Evolutionary conservation across 2,888 invertebrate species (phyloP).

Genomic region (Archaeoteleia sp.): DNA sequence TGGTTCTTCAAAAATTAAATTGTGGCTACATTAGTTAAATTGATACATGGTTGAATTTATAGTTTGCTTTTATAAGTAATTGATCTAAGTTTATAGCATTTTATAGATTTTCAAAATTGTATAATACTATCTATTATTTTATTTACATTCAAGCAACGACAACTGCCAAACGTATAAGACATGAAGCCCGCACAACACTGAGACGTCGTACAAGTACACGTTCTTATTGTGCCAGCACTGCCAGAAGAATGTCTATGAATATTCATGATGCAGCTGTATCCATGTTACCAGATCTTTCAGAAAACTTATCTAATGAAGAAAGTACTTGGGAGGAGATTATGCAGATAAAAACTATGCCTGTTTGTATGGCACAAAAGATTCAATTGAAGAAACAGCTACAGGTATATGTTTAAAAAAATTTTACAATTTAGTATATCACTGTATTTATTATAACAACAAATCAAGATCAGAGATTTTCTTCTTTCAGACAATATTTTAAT

Average conservation of each 20-base stretch:
- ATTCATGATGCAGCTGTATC: conserved; percentile 83
- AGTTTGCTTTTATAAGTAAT: too few species aligned
- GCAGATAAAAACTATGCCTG: conserved; percentile 89
- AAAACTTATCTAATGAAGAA: conserved; percentile 87
- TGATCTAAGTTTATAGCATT: too few species aligned
- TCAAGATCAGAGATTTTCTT: too few species aligned
- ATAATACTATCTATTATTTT: conserved; percentile 5
- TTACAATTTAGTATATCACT: background rate
- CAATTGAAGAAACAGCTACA: conserved; percentile 86
- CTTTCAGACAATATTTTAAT: too few species aligned
- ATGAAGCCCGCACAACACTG: conserved; percentile 80
- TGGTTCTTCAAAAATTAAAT: too few species aligned
- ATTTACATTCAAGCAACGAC: conserved; percentile 74
- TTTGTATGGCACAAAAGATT: conserved; percentile 88
- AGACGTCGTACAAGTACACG: conserved; percentile 78
- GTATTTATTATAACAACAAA: too few species aligned
- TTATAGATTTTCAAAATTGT: too few species aligned
- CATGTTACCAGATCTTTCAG: conserved; percentile 89
- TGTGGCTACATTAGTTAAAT: too few species aligned
- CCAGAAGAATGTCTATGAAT: conserved; percentile 76
- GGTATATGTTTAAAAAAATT: conserved; percentile 74
- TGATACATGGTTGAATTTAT: too few species aligned
- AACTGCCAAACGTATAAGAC: conserved; percentile 81
- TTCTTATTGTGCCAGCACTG: conserved; percentile 77
- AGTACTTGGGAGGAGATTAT: conserved; percentile 90